Conservation (phyloP, 2,888 invertebrate genomes). For the Drosophila tripunctata region DNA sequence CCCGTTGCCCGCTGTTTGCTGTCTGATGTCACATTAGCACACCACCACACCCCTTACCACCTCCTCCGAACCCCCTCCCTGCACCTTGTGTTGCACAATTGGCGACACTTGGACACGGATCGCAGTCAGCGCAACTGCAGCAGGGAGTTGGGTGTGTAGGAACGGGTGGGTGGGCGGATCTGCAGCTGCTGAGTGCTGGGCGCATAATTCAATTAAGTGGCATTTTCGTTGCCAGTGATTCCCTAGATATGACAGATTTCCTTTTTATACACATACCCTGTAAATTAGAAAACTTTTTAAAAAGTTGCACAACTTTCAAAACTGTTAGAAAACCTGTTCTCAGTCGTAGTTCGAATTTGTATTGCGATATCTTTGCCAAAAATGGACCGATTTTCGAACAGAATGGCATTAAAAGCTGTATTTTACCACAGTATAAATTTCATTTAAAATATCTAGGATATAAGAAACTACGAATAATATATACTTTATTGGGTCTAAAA, state of each 20-base stretch:
- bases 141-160: constrained; percentile 35
- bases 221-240: constrained; percentile 46
- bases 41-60: neutral
- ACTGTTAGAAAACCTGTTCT: no score
- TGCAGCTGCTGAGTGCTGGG: constrained; percentile 35
- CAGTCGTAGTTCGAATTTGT: no score
- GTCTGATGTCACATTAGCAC: neutral
- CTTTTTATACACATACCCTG: constrained; percentile 37
- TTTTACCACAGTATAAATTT: no score
- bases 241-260: constrained; percentile 57
- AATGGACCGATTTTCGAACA: no score
- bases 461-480: no score
- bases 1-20: constrained; percentile 4
- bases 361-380: no score
- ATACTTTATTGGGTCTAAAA: no score
- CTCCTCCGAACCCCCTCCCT: neutral
- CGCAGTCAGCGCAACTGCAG: constrained; percentile 45
- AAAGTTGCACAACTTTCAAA: neutral
- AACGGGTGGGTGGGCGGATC: neutral
- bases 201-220: constrained; percentile 77
- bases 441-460: no score
- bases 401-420: no score
- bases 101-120: constrained; percentile 75
- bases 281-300: neutral
- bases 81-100: constrained; percentile 42